Conservation (phyloP, 2,888 invertebrate species). For the Pegoplata infirma region DNA sequence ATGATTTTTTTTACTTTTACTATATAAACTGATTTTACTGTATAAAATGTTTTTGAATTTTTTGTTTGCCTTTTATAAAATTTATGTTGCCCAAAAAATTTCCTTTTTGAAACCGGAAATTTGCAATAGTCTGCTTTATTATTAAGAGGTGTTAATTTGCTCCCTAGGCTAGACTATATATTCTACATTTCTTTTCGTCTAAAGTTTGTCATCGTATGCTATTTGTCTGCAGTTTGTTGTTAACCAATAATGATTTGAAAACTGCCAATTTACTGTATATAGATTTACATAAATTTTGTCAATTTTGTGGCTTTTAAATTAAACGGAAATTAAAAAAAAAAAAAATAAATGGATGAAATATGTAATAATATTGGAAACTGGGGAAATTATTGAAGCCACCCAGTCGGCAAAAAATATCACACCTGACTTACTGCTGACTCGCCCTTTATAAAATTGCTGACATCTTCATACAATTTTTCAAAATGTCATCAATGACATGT, state of each 20-base stretch:
- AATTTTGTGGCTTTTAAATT: slow-evolving; percentile 52
- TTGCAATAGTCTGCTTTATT: slow-evolving; percentile 60
- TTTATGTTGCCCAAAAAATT: slow-evolving; percentile 37
- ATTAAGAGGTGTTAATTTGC: slow-evolving; percentile 54
- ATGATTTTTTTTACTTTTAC: background rate
- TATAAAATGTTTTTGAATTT: background rate
- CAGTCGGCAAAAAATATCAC: too few relatives aligned
- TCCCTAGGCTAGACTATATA: slow-evolving; percentile 55
- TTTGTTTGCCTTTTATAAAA: background rate
- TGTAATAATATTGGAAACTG: too few relatives aligned
- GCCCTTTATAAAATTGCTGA: too few relatives aligned
- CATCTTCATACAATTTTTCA: too few relatives aligned
- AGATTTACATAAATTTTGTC: background rate
- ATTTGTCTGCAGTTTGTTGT: too few relatives aligned
- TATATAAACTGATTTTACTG: background rate
- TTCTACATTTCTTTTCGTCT: background rate
- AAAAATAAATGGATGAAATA: too few relatives aligned
- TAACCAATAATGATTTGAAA: slow-evolving; percentile 8
- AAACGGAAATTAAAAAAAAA: slow-evolving; percentile 53
- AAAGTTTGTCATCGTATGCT: too few relatives aligned
- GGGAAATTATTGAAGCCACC: too few relatives aligned
- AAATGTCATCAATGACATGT: too few relatives aligned
- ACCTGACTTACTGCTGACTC: too few relatives aligned
- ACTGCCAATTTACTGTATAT: background rate
- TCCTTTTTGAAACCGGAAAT: slow-evolving; percentile 60